A percentile compares a stretch with the other conserved stretches of the same genome.
phyloP scores from a whole-genome alignment of 2,797 vertebrate species.

The Lacerta agilis region DNA sequence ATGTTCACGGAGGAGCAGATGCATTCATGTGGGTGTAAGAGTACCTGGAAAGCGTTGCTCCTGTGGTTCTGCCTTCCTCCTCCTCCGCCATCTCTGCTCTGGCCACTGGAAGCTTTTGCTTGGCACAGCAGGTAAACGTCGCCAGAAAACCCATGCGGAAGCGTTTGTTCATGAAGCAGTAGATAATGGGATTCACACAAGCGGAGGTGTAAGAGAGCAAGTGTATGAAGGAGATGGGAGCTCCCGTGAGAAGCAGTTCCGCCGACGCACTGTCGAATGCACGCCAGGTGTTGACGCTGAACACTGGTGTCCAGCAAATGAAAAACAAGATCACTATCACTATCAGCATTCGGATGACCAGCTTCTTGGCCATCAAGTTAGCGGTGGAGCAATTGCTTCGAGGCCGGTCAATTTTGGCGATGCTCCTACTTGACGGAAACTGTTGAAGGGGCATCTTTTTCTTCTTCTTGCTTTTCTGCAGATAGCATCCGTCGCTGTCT shows the following conservation, averaged over 20 bases:
- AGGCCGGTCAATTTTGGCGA: conserved; percentile 74
- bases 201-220: conserved; percentile 95
- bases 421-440: conserved; percentile 61
- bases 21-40: conserved; percentile 82
- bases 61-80: conserved; percentile 81
- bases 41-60: conserved; percentile 81
- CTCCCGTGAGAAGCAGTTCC: conserved; percentile 88
- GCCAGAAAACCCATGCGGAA: conserved; percentile 90
- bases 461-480: conserved; percentile 80
- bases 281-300: conserved; percentile 94
- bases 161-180: conserved; percentile 98
- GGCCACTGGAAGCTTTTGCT: conserved; percentile 7
- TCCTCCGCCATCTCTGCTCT: conserved; percentile 71
- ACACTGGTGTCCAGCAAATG: conserved; percentile 96
- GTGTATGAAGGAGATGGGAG: conserved; percentile 97
- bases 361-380: conserved; percentile 95
- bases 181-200: conserved; percentile 96
- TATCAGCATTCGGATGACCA: conserved; percentile 95
- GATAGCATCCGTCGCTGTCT: conserved; percentile 91
- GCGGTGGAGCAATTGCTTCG: conserved; percentile 85
- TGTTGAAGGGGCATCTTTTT: conserved; percentile 74
- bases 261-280: conserved; percentile 88
- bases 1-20: conserved; percentile 72
- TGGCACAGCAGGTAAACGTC: conserved; percentile 87
- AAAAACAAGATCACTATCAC: conserved; percentile 97